phyloP scores from a whole-genome alignment of 92 coral and sea anemone genomes.

The Umimayanthus kanabou region DNA sequence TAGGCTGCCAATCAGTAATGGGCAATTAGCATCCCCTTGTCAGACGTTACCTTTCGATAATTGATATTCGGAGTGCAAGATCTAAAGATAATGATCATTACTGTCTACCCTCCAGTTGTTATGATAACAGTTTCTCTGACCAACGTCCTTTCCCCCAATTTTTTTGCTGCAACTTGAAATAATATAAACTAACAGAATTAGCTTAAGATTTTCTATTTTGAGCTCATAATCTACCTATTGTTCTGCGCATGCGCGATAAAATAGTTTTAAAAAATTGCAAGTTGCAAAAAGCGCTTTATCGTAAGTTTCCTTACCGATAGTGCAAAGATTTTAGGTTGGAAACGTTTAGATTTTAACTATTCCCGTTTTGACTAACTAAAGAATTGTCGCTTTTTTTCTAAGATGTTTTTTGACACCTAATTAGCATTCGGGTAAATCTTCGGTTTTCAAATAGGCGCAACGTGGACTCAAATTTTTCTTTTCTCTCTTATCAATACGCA shows the following conservation, averaged over 20 bases:
- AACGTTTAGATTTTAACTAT: background rate
- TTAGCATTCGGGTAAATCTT: slow-evolving; percentile 80
- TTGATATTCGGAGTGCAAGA: background rate
- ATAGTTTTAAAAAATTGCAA: slow-evolving; percentile 2
- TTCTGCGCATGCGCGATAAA: slow-evolving; percentile 63
- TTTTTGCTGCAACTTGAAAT: background rate
- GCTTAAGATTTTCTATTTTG: background rate
- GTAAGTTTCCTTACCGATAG: background rate
- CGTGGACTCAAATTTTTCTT: slow-evolving; percentile 32
- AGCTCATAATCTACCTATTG: slow-evolving; percentile 11
- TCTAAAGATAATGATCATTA: background rate
- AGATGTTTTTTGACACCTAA: slow-evolving; percentile 49
- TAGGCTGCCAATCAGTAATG: background rate
- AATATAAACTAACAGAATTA: background rate
- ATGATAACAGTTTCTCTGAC: background rate
- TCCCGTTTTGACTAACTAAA: background rate
- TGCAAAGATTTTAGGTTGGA: background rate
- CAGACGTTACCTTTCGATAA: background rate
- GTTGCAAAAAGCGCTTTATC: background rate
- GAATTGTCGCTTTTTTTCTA: slow-evolving; percentile 12
- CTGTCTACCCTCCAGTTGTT: slow-evolving; percentile 7
- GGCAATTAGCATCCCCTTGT: slow-evolving; percentile 20
- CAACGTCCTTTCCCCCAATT: background rate
- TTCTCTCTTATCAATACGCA: slow-evolving; percentile 46
- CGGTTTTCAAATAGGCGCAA: slow-evolving; percentile 30